Evolutionary conservation across 2,888 invertebrate species (phyloP), one percentile per base, ranked within the genome.

Genomic region (Bruchidius siliquastri): DNA sequence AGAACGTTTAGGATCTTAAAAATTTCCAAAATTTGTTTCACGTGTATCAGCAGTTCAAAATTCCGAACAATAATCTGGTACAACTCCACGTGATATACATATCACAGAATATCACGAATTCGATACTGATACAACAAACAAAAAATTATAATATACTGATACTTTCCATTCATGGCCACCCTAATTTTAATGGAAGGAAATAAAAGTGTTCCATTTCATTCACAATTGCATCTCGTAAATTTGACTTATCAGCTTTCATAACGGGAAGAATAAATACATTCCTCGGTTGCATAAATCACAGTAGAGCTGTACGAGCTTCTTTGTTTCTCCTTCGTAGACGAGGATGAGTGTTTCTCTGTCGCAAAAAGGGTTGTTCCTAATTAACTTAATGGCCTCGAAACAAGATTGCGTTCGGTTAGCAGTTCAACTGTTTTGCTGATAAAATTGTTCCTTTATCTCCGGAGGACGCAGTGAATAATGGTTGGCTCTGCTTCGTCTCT

Each of bases 371-470:
- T 49, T 49, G 49, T 13, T 49, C 80, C 83, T 86, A 86, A 87
- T 87, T 86, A 86, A 86, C 84, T 86, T 86, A 87, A 87, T 87
- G 87, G 86, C 85, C 85, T 83, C 83, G 86, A 86, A 87, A 87
- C 86, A 87, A 87, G 87, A 87, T 87, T 87, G 86, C 85, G 84
- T 86, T 86, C 80, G 85, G 86, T 85, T 86, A 85, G 83, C 85
- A 85, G 85, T 85, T 85, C 83, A 85, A 85, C 85, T 85, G 85
- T 84, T 85, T 82, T 81, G 81, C 83, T 84, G 82, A 86, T 85
- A 86, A 85, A 85, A 85, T 85, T 85, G 84, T 84, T 85, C 84
- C 85, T 85, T 85, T 85, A 85, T 85, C 85, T 84, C 49, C 78
- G 75, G 30, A 70, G 75, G 80, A 69, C 22, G 26, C 72, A 68